Conservation (phyloP, 2,797 vertebrate genomes). For the Lateolabrax maculatus region DNA sequence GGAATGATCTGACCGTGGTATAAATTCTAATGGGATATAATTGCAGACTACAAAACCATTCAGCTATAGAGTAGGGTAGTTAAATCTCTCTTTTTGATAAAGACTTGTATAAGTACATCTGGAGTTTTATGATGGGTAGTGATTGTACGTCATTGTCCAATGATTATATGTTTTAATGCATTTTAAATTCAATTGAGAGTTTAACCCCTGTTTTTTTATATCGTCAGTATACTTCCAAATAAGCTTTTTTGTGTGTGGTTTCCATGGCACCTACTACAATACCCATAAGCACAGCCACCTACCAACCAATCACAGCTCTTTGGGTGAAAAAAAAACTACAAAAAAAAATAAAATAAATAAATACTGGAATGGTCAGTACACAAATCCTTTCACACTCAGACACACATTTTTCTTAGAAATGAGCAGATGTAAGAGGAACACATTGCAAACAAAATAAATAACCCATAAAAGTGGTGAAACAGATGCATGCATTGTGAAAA, state of each 20-base stretch:
- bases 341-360: neutral
- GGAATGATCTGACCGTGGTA: slow-evolving; percentile 4
- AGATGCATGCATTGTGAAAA: neutral
- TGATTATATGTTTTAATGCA: neutral
- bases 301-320: slow-evolving; percentile 15
- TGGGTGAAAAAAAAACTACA: neutral
- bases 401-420: neutral
- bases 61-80: neutral
- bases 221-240: slow-evolving; percentile 5
- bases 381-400: neutral
- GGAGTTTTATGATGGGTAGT: neutral
- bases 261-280: slow-evolving; percentile 54
- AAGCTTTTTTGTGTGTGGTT: slow-evolving; percentile 36
- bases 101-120: neutral
- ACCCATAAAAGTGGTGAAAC: neutral
- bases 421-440: neutral
- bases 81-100: slow-evolving; percentile 1
- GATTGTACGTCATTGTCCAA: neutral
- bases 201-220: neutral
- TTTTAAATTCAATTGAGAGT: neutral
- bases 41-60: slow-evolving; percentile 18
- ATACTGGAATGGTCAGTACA: neutral
- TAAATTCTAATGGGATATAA: slow-evolving; percentile 42
- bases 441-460: neutral
- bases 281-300: slow-evolving; percentile 26